These are phyloP conservation scores for Chrysoperla carnea DNA, from an alignment of 1,140 invertebrate species.

Conservation along the genomic window DNA sequence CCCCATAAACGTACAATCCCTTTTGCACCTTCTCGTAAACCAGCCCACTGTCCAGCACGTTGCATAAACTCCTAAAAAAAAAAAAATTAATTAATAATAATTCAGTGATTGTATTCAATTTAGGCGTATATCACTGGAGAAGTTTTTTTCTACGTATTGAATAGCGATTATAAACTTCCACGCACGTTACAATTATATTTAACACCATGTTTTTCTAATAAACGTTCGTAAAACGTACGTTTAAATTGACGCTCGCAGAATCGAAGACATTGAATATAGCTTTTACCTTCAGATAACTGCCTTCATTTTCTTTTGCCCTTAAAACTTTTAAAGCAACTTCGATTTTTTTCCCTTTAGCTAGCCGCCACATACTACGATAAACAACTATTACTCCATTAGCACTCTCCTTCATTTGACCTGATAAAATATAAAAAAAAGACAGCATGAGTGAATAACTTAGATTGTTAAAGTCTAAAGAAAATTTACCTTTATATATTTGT, in stretches of 20 bases:
- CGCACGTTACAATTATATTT: background rate
- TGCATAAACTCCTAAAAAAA: conserved; percentile 53
- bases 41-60: conserved; percentile 52
- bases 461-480: background rate
- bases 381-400: conserved; percentile 39
- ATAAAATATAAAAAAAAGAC: conserved; percentile 8
- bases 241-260: background rate
- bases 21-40: conserved; percentile 40
- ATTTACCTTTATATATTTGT: conserved; percentile 38
- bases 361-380: conserved; percentile 45
- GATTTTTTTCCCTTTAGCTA: conserved; percentile 48
- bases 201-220: background rate
- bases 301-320: conserved; percentile 35
- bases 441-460: background rate
- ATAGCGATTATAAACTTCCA: conserved; percentile 1
- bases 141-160: too few relatives aligned
- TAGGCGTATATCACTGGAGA: too few relatives aligned
- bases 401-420: conserved; percentile 38
- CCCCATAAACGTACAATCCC: conserved; percentile 59
- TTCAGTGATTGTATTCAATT: background rate
- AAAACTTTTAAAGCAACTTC: conserved; percentile 58
- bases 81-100: conserved; percentile 2
- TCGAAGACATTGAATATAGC: too few relatives aligned
- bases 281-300: conserved; percentile 34
- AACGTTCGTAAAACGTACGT: background rate